Percentiles rank a stretch among this genome's conserved stretches.
Evolutionary conservation across 1,140 invertebrate species (phyloP).

Genomic region (Drosophila insularis): DNA sequence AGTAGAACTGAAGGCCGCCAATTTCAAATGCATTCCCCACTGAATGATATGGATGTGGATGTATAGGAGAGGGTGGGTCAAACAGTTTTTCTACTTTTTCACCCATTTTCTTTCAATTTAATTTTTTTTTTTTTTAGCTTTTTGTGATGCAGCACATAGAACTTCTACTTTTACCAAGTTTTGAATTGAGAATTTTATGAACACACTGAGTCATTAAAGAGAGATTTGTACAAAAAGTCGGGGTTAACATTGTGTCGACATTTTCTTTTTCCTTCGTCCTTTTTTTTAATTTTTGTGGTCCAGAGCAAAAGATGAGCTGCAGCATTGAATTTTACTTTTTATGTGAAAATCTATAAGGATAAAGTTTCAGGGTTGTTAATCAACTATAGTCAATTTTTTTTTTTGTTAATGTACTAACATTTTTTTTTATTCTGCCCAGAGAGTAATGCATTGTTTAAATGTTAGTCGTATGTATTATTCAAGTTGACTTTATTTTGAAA

Average conservation of each 20-base stretch:
- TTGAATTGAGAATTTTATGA: constrained; percentile 31
- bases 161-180: constrained; percentile 65
- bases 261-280: background rate
- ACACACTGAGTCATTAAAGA: constrained; percentile 57
- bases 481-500: background rate
- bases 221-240: constrained; percentile 32
- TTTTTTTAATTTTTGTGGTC: background rate
- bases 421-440: background rate
- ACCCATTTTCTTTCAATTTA: background rate
- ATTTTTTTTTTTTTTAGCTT: background rate
- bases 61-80: background rate
- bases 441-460: background rate
- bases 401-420: background rate
- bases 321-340: background rate
- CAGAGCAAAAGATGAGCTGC: background rate
- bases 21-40: constrained; percentile 22
- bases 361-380: constrained; percentile 6
- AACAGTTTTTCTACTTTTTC: constrained; percentile 26
- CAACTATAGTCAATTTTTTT: background rate
- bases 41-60: constrained; percentile 19
- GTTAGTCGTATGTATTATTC: background rate
- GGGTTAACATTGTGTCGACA: constrained; percentile 13
- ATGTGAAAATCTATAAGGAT: background rate
- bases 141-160: constrained; percentile 44
- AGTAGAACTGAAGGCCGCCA: constrained; percentile 30